Conservation (phyloP, 2,888 invertebrate genomes). For the Chesias legatella region DNA sequence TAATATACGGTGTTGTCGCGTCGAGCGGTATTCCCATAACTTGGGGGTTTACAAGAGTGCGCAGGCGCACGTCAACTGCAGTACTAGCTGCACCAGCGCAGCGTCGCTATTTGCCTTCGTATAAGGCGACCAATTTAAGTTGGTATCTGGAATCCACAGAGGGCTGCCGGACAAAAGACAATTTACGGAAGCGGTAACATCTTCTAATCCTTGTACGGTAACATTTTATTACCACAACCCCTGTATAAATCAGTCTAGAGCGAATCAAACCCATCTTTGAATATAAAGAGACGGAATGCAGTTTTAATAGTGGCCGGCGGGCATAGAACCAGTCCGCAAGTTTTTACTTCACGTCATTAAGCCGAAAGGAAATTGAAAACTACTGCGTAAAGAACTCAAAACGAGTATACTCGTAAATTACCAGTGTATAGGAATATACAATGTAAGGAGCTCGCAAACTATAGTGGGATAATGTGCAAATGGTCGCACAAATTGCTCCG, state of each 20-base stretch:
- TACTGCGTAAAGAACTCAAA: conserved; percentile 23
- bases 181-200: conserved; percentile 20
- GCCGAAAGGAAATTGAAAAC: conserved; percentile 26
- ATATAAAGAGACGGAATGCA: conserved; percentile 16
- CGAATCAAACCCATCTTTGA: conserved; percentile 22
- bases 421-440: conserved; percentile 9
- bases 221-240: conserved; percentile 21
- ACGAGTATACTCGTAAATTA: conserved; percentile 25
- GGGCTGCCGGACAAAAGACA: conserved; percentile 24
- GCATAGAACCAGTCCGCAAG: conserved; percentile 17
- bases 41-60: conserved; percentile 37
- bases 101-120: conserved; percentile 25
- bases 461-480: conserved; percentile 21
- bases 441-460: not conserved
- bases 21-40: conserved; percentile 37
- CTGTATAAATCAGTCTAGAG: conserved; percentile 19
- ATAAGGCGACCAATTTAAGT: conserved; percentile 28
- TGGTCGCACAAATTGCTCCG: conserved; percentile 15
- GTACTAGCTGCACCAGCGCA: conserved; percentile 19
- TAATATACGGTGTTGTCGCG: conserved; percentile 38
- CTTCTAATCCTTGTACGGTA: conserved; percentile 26
- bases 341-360: conserved; percentile 24
- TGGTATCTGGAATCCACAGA: conserved; percentile 28
- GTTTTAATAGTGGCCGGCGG: conserved; percentile 9
- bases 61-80: conserved; percentile 29